A percentile compares a stretch with the other conserved stretches of the same genome.
Conservation (phyloP, 2,888 invertebrate species). For the Eubasilissa splendida region DNA sequence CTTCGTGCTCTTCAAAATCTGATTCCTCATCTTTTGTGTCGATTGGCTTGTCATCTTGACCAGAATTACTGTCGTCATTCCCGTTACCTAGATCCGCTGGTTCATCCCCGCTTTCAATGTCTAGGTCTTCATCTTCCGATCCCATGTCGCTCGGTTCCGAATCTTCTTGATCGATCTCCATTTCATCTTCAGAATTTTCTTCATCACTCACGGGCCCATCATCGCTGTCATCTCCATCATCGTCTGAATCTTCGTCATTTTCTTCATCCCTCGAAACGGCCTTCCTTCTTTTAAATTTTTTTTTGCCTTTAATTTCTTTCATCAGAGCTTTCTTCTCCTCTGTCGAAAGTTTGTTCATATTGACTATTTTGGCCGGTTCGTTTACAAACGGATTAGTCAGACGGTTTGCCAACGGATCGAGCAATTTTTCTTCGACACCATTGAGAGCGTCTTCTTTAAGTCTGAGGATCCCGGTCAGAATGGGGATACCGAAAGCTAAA, state of each 20-base stretch:
- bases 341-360: slow-evolving; percentile 65
- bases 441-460: slow-evolving; percentile 71
- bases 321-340: slow-evolving; percentile 61
- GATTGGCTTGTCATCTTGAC: slow-evolving; percentile 61
- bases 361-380: slow-evolving; percentile 46
- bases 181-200: slow-evolving; percentile 51
- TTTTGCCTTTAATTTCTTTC: slow-evolving; percentile 59
- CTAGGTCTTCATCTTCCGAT: slow-evolving; percentile 52
- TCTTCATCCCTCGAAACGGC: slow-evolving; percentile 40
- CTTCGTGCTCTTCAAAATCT: slow-evolving; percentile 60
- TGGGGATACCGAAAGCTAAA: slow-evolving; percentile 96
- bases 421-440: slow-evolving; percentile 61
- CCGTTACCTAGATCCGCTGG: slow-evolving; percentile 50
- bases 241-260: slow-evolving; percentile 56
- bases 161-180: slow-evolving; percentile 50
- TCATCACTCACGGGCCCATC: slow-evolving; percentile 32
- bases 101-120: slow-evolving; percentile 44
- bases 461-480: slow-evolving; percentile 88
- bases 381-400: slow-evolving; percentile 30
- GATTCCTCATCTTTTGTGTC: slow-evolving; percentile 43
- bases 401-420: slow-evolving; percentile 59
- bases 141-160: slow-evolving; percentile 49
- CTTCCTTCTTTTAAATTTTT: slow-evolving; percentile 58
- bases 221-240: slow-evolving; percentile 56
- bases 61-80: slow-evolving; percentile 61